phyloP scores from a whole-genome alignment of 30 jellyfish, hydroid and myxozoan species.

The Hydra vulgaris region DNA sequence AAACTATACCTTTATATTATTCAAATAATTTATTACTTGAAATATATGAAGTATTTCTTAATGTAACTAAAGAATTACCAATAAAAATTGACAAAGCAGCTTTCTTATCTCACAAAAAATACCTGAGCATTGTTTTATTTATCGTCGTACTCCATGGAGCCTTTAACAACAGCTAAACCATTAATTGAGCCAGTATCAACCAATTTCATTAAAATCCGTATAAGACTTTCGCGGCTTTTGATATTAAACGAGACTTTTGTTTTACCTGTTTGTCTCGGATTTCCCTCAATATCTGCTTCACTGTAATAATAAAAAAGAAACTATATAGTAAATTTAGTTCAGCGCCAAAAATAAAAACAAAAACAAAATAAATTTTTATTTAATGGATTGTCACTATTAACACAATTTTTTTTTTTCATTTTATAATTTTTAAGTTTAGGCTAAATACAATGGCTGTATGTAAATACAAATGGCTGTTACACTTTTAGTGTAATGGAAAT shows the following conservation, averaged over 20 bases:
- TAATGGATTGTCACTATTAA: too few species aligned
- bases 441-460: too few species aligned
- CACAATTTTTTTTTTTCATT: too few species aligned
- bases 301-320: conserved; percentile 33
- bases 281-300: conserved; percentile 81
- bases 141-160: conserved; percentile 51
- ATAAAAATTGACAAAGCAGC: neutral
- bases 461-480: too few species aligned
- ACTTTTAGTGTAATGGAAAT: too few species aligned
- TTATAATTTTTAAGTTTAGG: too few species aligned
- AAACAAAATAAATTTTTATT: too few species aligned
- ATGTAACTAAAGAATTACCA: neutral
- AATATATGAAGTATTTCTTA: neutral
- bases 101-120: neutral
- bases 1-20: too few species aligned
- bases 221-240: conserved; percentile 13
- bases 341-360: too few species aligned
- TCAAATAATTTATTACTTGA: too few species aligned
- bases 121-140: neutral
- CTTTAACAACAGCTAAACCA: conserved; percentile 66
- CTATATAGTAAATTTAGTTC: too few species aligned
- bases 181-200: conserved; percentile 60
- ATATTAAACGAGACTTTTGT: conserved; percentile 60
- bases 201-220: conserved; percentile 37
- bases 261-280: conserved; percentile 77